These are phyloP conservation scores for Thereva nobilitata DNA, from an alignment of 2,888 invertebrate genomes.

Conservation along the genomic window DNA sequence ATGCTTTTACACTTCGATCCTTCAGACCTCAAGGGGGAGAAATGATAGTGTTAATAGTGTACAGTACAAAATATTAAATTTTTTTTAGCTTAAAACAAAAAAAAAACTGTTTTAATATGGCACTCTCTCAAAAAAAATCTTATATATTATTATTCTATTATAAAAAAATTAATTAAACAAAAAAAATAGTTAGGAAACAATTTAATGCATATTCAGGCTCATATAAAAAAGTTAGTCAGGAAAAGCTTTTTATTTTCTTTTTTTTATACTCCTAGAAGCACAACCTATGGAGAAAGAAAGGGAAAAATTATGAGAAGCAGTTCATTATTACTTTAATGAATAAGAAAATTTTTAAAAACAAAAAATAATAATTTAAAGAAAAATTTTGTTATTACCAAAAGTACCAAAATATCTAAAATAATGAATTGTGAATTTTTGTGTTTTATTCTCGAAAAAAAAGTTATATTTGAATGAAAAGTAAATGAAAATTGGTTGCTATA, in stretches of 20 bases:
- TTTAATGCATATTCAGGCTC: conserved; percentile 20
- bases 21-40: no score
- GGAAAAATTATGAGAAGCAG: conserved; percentile 23
- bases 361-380: conserved; percentile 7
- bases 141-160: no score
- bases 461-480: conserved; percentile 4
- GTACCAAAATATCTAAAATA: no score
- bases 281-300: conserved; percentile 30
- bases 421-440: no score
- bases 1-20: no score
- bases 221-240: conserved; percentile 25
- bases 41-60: conserved; percentile 13
- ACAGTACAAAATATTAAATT: conserved; percentile 8
- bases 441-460: conserved; percentile 37
- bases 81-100: conserved; percentile 10
- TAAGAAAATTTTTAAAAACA: conserved; percentile 31
- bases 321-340: conserved; percentile 12
- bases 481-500: no score
- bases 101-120: background rate
- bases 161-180: no score
- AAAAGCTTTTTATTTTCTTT: conserved; percentile 11
- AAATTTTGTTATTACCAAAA: no score
- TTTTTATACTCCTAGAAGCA: conserved; percentile 30
- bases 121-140: no score
- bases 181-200: no score